Evolutionary conservation across 1,140 invertebrate species (phyloP).

Genomic region (Drosophila ohnishii): DNA sequence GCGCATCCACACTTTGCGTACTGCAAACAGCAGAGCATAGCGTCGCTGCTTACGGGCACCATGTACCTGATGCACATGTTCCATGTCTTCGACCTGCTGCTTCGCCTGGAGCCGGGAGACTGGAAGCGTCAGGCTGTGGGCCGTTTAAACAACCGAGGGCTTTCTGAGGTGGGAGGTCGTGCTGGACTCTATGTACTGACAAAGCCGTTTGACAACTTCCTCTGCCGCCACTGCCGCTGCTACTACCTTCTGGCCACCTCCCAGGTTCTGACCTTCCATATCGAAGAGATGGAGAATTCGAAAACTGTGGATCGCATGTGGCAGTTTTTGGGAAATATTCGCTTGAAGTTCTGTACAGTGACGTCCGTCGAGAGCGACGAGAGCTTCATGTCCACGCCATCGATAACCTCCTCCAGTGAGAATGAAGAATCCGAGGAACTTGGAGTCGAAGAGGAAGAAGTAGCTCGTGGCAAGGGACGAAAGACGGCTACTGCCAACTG

Average conservation of each 20-base stretch:
- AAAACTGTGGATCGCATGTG: neutral
- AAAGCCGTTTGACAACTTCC: conserved; percentile 30
- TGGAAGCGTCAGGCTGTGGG: conserved; percentile 21
- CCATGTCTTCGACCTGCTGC: conserved; percentile 27
- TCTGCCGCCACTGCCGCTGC: conserved; percentile 12
- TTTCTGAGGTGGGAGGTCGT: neutral
- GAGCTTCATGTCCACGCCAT: conserved; percentile 30
- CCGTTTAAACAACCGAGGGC: no score
- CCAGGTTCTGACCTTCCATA: conserved; percentile 10
- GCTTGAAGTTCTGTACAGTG: neutral
- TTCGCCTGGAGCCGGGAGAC: conserved; percentile 31
- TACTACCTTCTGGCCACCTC: conserved; percentile 25
- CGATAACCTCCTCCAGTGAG: conserved; percentile 15
- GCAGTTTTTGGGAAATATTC: neutral
- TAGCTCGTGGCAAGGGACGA: neutral
- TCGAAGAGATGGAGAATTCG: neutral
- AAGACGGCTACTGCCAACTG: neutral
- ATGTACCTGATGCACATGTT: conserved; percentile 57
- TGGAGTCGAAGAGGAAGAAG: neutral
- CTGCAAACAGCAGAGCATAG: conserved; percentile 53
- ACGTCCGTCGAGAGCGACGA: conserved; percentile 18
- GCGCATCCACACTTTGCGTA: conserved; percentile 36
- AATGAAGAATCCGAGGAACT: neutral
- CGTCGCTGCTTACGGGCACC: conserved; percentile 36
- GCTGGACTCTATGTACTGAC: conserved; percentile 39